Percentiles rank a stretch among this genome's conserved stretches.
These are phyloP conservation scores for Aphelenchoides besseyi DNA, from an alignment of 1,140 invertebrate species.

Conservation along the genomic window DNA sequence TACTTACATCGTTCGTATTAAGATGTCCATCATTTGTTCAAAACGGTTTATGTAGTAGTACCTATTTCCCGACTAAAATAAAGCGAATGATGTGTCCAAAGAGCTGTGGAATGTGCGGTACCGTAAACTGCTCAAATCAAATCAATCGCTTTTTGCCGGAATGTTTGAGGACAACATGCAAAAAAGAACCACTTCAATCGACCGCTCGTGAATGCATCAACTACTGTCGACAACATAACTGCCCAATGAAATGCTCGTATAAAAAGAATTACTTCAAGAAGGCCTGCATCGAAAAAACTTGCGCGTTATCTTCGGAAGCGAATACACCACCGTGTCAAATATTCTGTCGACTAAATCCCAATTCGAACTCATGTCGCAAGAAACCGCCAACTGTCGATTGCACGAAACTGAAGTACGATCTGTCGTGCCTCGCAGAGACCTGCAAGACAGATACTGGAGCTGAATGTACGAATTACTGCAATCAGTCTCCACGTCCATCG, in stretches of 20 bases:
- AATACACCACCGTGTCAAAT: background rate
- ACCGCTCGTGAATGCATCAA: background rate
- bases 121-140: background rate
- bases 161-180: background rate
- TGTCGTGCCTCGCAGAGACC: background rate
- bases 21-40: background rate
- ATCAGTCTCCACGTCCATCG: background rate
- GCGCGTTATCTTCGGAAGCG: background rate
- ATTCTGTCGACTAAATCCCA: background rate
- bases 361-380: background rate
- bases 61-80: background rate
- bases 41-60: background rate
- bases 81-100: background rate
- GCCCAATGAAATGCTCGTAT: background rate
- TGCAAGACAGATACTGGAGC: background rate
- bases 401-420: background rate
- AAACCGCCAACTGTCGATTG: background rate
- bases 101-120: background rate
- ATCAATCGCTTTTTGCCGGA: background rate
- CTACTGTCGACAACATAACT: background rate
- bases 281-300: background rate
- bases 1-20: background rate
- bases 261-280: background rate
- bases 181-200: background rate
- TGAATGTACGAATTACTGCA: background rate